A percentile compares a stretch with the other conserved stretches of the same genome.
Evolutionary conservation across 1,140 invertebrate genomes (phyloP).

Genomic region (Cotesia glomerata): DNA sequence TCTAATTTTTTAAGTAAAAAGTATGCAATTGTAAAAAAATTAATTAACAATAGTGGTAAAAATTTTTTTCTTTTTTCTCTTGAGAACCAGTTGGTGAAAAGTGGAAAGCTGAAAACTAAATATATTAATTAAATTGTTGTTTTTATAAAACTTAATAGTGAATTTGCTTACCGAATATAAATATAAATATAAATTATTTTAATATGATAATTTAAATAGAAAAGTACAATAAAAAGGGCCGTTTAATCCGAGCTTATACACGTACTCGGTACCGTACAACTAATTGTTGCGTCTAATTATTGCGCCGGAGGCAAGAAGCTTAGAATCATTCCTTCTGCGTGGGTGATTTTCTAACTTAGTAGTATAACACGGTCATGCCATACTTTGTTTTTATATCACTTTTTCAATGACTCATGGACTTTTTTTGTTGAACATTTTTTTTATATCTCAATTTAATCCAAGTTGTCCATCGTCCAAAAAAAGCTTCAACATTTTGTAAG

Average conservation of each 20-base stretch:
- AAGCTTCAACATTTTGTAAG: no score
- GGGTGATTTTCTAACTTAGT: slow-evolving; percentile 1
- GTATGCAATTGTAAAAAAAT: no score
- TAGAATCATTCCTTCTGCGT: slow-evolving; percentile 10
- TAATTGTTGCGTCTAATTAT: slow-evolving; percentile 54
- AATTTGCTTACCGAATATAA: no score
- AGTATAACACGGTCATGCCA: not conserved
- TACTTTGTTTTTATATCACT: slow-evolving; percentile 3
- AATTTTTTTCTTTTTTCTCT: no score
- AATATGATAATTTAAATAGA: not conserved
- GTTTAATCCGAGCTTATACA: slow-evolving; percentile 32
- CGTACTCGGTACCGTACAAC: slow-evolving; percentile 50
- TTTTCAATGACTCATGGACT: not conserved
- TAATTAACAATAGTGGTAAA: no score
- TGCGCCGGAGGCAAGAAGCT: slow-evolving; percentile 16
- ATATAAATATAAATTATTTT: no score
- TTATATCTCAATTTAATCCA: not conserved
- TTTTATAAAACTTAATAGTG: no score
- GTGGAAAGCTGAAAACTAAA: no score
- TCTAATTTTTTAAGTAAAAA: no score
- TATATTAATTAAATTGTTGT: no score
- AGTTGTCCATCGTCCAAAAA: no score
- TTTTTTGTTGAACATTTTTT: not conserved
- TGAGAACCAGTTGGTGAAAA: no score
- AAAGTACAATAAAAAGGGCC: not conserved